These are phyloP conservation scores for Hesperia comma DNA, from an alignment of 2,888 invertebrate species.

Conservation along the genomic window DNA sequence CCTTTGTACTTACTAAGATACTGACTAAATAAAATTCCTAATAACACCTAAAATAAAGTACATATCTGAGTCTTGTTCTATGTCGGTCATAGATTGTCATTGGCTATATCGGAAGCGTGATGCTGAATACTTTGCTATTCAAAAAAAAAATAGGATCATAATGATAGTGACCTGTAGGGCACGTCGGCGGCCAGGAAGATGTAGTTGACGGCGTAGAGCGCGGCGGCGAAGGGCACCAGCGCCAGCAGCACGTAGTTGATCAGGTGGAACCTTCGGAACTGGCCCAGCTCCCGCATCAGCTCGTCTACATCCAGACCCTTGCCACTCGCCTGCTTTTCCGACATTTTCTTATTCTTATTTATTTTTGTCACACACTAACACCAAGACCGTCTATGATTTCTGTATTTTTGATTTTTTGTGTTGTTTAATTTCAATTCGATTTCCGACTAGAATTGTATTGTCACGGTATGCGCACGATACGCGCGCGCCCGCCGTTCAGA, in stretches of 20 bases:
- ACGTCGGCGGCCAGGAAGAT: slow-evolving; percentile 73
- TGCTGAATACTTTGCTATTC: too few relatives aligned
- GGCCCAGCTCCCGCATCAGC: slow-evolving; percentile 73
- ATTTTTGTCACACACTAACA: slow-evolving; percentile 7
- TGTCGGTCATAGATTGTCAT: too few relatives aligned
- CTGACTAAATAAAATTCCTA: too few relatives aligned
- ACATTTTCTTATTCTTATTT: slow-evolving; percentile 40
- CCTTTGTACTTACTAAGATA: too few relatives aligned
- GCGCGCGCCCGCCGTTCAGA: slow-evolving; percentile 11
- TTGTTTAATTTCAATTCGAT: not conserved
- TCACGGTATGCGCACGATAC: slow-evolving; percentile 12
- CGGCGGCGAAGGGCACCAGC: slow-evolving; percentile 54
- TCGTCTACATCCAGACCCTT: slow-evolving; percentile 62
- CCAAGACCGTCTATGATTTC: not conserved
- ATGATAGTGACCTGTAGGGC: slow-evolving; percentile 62
- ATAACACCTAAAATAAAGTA: too few relatives aligned
- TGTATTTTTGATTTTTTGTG: not conserved
- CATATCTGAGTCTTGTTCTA: too few relatives aligned
- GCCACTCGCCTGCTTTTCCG: slow-evolving; percentile 18
- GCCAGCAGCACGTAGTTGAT: slow-evolving; percentile 61
- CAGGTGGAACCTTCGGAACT: slow-evolving; percentile 66
- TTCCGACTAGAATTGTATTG: not conserved
- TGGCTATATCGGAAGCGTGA: too few relatives aligned
- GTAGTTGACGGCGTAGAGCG: slow-evolving; percentile 67
- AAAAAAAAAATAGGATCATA: too few relatives aligned